Conservation (phyloP, 2,797 vertebrate genomes). For the Emydoidea blandingii region DNA sequence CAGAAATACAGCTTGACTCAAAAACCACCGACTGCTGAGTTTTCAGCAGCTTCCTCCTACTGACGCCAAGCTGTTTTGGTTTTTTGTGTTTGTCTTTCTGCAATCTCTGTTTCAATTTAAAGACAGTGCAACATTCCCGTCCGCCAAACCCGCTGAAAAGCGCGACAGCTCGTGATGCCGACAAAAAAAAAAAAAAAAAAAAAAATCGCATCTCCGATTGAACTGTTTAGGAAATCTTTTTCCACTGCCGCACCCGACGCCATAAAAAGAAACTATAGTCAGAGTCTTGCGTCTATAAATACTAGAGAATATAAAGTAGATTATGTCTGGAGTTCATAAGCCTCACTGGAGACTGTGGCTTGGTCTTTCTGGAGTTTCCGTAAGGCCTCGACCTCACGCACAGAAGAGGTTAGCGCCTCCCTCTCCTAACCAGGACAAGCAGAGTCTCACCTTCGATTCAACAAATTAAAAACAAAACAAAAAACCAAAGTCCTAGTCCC, state of each 20-base stretch:
- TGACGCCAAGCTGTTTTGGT: not conserved
- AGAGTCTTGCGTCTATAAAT: constrained; percentile 56
- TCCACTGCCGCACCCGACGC: not conserved
- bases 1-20: not conserved
- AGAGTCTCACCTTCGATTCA: constrained; percentile 24
- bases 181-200: fast-evolving
- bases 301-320: constrained; percentile 4
- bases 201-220: not conserved
- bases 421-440: not conserved
- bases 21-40: not conserved
- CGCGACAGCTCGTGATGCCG: not conserved
- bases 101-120: not conserved
- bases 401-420: not conserved
- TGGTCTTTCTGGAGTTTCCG: constrained; percentile 17
- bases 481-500: not conserved
- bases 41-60: not conserved
- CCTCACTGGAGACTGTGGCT: not conserved
- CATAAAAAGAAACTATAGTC: constrained; percentile 16
- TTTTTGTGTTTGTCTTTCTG: not conserved
- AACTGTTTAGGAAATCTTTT: not conserved
- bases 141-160: not conserved
- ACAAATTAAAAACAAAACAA: constrained; percentile 13
- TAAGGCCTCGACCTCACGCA: not conserved
- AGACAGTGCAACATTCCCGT: constrained; percentile 7
- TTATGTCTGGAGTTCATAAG: constrained; percentile 24